Conservation (phyloP, 2,888 invertebrate genomes). For the Drosophila suboccidentalis region DNA sequence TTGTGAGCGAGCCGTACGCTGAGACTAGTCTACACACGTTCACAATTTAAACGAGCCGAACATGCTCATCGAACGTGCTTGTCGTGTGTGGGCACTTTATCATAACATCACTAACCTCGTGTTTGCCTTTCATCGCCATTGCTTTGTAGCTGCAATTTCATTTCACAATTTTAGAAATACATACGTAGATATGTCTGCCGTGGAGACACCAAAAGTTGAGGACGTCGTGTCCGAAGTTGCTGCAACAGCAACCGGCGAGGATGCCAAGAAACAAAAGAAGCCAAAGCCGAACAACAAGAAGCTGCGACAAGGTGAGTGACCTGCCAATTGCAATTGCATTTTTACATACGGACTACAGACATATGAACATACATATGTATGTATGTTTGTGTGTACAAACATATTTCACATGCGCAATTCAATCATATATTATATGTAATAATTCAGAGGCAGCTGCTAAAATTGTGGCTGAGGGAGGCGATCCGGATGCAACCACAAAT, state of each 20-base stretch:
- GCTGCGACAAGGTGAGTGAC: slow-evolving; percentile 89
- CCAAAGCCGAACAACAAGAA: slow-evolving; percentile 91
- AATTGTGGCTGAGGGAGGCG: slow-evolving; percentile 65
- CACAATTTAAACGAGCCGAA: too few relatives aligned
- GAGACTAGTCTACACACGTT: too few relatives aligned
- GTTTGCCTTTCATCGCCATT: slow-evolving; percentile 56
- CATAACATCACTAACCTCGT: slow-evolving; percentile 58
- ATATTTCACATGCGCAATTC: slow-evolving; percentile 14
- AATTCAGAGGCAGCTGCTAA: slow-evolving; percentile 83
- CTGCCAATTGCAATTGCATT: slow-evolving; percentile 33
- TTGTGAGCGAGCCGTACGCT: too few relatives aligned
- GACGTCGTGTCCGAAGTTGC: slow-evolving; percentile 39
- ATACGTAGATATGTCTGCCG: slow-evolving; percentile 67
- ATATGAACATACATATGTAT: too few relatives aligned
- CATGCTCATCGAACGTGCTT: too few relatives aligned
- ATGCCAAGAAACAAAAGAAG: slow-evolving; percentile 93
- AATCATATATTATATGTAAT: slow-evolving; percentile 14
- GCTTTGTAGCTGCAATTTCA: slow-evolving; percentile 50
- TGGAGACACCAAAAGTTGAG: slow-evolving; percentile 65
- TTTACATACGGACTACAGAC: not conserved
- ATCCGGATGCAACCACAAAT: slow-evolving; percentile 63
- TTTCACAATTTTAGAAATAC: slow-evolving; percentile 66
- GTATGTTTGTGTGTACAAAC: not conserved
- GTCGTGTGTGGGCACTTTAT: too few relatives aligned
- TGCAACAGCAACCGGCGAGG: slow-evolving; percentile 76